These are phyloP conservation scores for Hyperopisus bebe DNA, from an alignment of 2,113 vertebrate species.

Conservation along the genomic window DNA sequence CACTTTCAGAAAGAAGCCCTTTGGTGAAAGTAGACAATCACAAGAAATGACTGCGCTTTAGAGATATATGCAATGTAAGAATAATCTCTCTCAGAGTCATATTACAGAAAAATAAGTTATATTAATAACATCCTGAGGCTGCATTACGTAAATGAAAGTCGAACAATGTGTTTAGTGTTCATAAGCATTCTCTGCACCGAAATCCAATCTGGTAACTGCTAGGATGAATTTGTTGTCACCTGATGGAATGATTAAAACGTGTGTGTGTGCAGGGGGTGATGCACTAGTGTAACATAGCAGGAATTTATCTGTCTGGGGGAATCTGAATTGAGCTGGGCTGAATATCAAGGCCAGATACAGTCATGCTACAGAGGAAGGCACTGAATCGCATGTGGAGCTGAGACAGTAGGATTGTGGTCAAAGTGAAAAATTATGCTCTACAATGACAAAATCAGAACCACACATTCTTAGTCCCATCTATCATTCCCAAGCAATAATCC, in stretches of 20 bases:
- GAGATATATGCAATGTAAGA: constrained; percentile 30
- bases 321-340: neutral
- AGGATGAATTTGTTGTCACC: neutral
- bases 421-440: neutral
- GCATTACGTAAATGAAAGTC: constrained; percentile 16
- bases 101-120: constrained; percentile 25
- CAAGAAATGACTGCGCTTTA: constrained; percentile 44
- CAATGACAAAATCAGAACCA: neutral
- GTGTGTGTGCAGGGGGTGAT: neutral
- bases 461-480: constrained; percentile 37
- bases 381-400: neutral
- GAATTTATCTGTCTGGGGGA: neutral
- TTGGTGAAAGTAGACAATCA: constrained; percentile 59
- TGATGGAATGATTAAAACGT: neutral
- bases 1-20: constrained; percentile 73
- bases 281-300: neutral
- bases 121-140: neutral
- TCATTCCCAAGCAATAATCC: constrained; percentile 46
- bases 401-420: neutral
- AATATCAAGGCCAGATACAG: neutral
- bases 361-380: neutral
- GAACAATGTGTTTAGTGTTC: neutral
- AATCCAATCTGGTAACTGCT: neutral
- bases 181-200: neutral
- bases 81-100: constrained; percentile 32